Base-by-base conservation (phyloP, 2,113 vertebrate genomes). In the Philantomba maxwellii region DNA sequence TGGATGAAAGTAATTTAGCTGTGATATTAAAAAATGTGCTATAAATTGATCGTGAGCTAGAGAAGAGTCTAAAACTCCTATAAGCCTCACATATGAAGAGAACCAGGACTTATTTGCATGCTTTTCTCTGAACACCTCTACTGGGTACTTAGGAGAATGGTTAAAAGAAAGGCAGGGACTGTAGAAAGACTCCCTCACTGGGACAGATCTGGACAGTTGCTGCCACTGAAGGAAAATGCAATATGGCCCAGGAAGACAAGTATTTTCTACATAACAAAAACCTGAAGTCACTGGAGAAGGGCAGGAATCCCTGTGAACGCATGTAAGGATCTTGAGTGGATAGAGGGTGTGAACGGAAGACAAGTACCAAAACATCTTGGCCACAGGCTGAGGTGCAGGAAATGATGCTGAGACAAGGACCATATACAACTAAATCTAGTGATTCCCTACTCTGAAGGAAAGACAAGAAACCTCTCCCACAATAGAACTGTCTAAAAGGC, bases 21-120 rank as follows among this genome's bases (percentile, higher is more conserved):
- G 39, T 1, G 21, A 21, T 26, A 16, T 26, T 80, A 21, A 30
- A 39, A 78, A 85, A 73, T 51, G 23, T 2, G 2, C 51, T 73
- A 3, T 28, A 58, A 2, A 3, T 43, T 30, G 28, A 64, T 5
- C 4, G 1, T 77, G 53, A 3, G 13, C 6, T 17, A 6, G 55
- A 4, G 7, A 6, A 58, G 43, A 9, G 1, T 36, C 6, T 9
- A 21, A 43, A 33, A 30, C 1, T n/a, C 30, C 1, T 3, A 4
- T 15, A 45, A 70, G 1, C 12, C 10, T 70, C 49, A 57, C 26
- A 70, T 39, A 81, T 51, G 49, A 73, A 66, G 14, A 5, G 2
- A 30, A 4, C 39, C 13, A 58, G 43, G 43, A 39, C 1, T 3
- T 6, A 9, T 45, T 21, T 49, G 17, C 14, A 80, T 21, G 12